Conservation (phyloP, 2,888 invertebrate species). For the Hydrotaea cyrtoneurina region DNA sequence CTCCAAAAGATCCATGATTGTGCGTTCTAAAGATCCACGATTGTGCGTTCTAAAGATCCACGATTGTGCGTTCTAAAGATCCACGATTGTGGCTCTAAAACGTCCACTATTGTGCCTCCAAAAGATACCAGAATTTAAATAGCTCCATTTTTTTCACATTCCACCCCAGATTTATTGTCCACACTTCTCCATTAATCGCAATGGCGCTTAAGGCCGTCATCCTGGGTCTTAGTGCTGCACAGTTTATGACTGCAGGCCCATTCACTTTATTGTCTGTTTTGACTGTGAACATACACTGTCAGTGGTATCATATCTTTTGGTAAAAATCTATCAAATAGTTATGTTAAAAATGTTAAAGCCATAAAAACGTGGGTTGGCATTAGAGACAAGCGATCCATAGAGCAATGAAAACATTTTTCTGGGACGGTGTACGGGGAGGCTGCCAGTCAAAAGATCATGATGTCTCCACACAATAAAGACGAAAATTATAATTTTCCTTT, state of each 20-base stretch:
- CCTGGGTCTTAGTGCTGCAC: neutral
- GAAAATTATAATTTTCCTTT: neutral
- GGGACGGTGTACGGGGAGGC: neutral
- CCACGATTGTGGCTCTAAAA: no score
- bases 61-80: no score
- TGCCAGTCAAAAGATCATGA: constrained; percentile 9
- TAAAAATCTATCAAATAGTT: constrained; percentile 49
- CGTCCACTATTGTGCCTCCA: no score
- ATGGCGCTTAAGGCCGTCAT: neutral
- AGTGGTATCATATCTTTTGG: constrained; percentile 41
- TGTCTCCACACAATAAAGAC: neutral
- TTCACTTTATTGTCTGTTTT: constrained; percentile 23
- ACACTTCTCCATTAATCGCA: neutral
- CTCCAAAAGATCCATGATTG: no score
- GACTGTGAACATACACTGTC: neutral
- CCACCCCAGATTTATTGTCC: no score
- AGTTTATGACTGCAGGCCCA: constrained; percentile 13
- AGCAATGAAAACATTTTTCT: constrained; percentile 9
- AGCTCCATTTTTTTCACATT: no score
- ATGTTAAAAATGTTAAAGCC: constrained; percentile 51
- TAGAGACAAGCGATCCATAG: neutral
- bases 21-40: no score
- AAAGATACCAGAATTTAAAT: no score
- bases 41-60: no score
- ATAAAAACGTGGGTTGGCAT: constrained; percentile 46